Evolutionary conservation across 2,888 invertebrate genomes (phyloP), one percentile per base, ranked within the genome.

Genomic region (Caenorhabditis sp.): DNA sequence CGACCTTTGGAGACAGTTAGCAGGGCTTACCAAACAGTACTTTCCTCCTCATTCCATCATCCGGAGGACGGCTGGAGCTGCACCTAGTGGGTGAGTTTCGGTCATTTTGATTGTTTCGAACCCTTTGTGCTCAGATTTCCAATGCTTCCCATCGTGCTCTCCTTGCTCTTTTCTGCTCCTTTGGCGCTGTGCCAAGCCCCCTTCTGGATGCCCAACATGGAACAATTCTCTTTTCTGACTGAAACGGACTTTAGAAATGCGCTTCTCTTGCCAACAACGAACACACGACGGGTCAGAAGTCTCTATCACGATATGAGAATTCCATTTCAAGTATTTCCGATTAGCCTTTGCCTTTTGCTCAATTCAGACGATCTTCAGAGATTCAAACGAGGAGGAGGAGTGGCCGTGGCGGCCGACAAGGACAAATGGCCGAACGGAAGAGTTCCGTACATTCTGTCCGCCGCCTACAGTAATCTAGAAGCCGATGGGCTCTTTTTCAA

Each of bases 371-470:
- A 2, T 37, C 75, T 86, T 55, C 72, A 86, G 86, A 65, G 86
- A 71, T 65, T 72, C 35, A 83, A 83, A 48, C 62, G 87, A 22
- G 86, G 83, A 13, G 84, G 86, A 2, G 87, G 87, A 11, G 86
- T 87, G 0, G 82, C 85, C 7, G 82, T 87, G 37, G 71, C 74
- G 11, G 56, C 75, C 0, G 88, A 88, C 27, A 82, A 83, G 27
- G 88, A 88, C 78, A 88, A 88, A 70, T 88, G 88, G 88, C 89
- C 88, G 7, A 79, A 81, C 26, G 88, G 87, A 20, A 66, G 87
- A 46, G 82, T 88, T 9, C 88, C 88, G 4, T 88, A 88, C 55
- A 78, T 86, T 20, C 72, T 88, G 0, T 88, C 88, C 1, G 68
- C 85, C 6, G 83, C 85, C 17, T 88, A 89, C 78, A 86, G 88